phyloP scores from a whole-genome alignment of 2,113 vertebrate species.

The Danio rerio region GRCz12tu NC_133189.1:43387001-43387500 shows the following conservation, averaged over 20 bases:
- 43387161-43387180: not conserved
- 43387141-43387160: not conserved
- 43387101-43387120: not conserved
- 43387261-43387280: not conserved
- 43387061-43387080: not conserved
- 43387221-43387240: not conserved
- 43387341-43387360: not conserved
- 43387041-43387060: no score
- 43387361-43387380: not conserved
- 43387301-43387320: not conserved
- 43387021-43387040: no score
- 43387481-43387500: no score
- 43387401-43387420: no score
- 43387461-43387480: no score
- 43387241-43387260: not conserved
- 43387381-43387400: no score
- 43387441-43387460: no score
- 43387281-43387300: not conserved
- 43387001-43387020: no score
- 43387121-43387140: not conserved
- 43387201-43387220: not conserved
- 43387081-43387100: not conserved
- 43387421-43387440: no score
- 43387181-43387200: not conserved
- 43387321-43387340: not conserved